Base-by-base conservation (phyloP, 2,888 invertebrate species). In the Eristalinus sepulchralis region DNA sequence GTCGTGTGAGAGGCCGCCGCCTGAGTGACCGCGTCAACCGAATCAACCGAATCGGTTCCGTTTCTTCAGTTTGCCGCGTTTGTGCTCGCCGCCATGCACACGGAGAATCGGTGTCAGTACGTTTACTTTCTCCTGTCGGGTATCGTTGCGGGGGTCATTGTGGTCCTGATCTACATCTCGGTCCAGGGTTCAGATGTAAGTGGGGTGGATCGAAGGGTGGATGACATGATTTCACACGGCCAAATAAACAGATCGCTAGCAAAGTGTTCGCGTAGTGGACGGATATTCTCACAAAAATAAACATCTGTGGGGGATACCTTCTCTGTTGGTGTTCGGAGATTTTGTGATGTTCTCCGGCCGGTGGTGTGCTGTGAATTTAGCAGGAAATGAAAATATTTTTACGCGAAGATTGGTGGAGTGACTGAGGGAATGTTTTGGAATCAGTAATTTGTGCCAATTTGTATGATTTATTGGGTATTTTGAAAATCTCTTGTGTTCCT, bases 51-150 rank as follows among this genome's bases (percentile, higher is more conserved):
- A 24, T 53, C 22, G n/a, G 27, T 55, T n/a, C 22, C 22, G n/a
- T 17, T 55, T n/a, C 22, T 17, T 36, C n/a, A 27, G 1, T n/a
- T 60, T 31, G 53, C 4, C 10, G 39, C 24, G 55, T 72, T 47
- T n/a, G 31, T 47, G 47, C 17, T 17, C 17, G 17, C 8, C 17
- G 68, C 66, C 22, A 79, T 86, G 39, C 73, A 63, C 60, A 89
- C 90, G 85, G 91, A 91, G 88, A 90, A 90, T 71, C 91, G 91
- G 68, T 89, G 89, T 77, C 91, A 91, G 87, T 90, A 90, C 88
- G 88, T 91, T 76, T 92, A 92, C 88, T 92, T 92, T 85, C 88
- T 90, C 64, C 88, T 92, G 31, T 91, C 92, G 67, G 92, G 90
- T 3, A 88, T 91, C 80, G 91, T 92, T 83, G 91, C 92, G 59